Percentiles rank a stretch among this genome's conserved stretches.
Evolutionary conservation across 2,113 vertebrate genomes (phyloP).

Genomic region (Phyllostomus hastatus): DNA sequence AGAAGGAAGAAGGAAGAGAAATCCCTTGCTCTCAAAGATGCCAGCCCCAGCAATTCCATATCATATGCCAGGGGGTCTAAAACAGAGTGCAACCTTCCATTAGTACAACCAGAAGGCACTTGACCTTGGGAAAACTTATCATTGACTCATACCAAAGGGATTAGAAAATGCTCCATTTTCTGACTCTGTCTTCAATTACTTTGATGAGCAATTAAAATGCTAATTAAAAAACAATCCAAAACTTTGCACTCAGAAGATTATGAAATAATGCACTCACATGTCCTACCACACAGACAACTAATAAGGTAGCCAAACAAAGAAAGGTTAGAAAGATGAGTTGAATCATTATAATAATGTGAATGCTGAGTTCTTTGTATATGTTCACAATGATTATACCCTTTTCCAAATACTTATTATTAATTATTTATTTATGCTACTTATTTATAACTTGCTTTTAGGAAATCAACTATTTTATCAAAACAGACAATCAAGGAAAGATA

Average conservation of each 20-base stretch:
- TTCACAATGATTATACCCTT: not conserved
- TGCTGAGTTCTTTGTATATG: not conserved
- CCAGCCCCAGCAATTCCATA: not conserved
- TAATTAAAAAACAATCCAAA: constrained; percentile 86
- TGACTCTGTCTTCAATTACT: constrained; percentile 79
- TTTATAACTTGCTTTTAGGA: not conserved
- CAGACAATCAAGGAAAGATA: not conserved
- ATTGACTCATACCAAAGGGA: constrained; percentile 78
- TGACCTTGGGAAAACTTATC: constrained; percentile 78
- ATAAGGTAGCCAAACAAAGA: constrained; percentile 67
- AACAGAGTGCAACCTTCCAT: constrained; percentile 3
- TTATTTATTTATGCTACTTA: not conserved
- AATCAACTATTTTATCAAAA: not conserved
- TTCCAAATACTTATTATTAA: not conserved
- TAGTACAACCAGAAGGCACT: not conserved
- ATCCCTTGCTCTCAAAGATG: not conserved
- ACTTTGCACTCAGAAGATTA: constrained; percentile 75
- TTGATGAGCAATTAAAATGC: constrained; percentile 84
- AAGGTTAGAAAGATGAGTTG: not conserved
- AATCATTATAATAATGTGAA: not conserved
- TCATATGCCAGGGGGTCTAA: not conserved
- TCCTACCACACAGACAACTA: constrained; percentile 51
- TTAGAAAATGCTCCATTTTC: constrained; percentile 78
- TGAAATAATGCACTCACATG: constrained; percentile 75
- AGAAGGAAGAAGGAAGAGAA: not conserved